A percentile compares a stretch with the other conserved stretches of the same genome.
phyloP scores from a whole-genome alignment of 2,797 vertebrate genomes.

The Anas bernieri region DNA sequence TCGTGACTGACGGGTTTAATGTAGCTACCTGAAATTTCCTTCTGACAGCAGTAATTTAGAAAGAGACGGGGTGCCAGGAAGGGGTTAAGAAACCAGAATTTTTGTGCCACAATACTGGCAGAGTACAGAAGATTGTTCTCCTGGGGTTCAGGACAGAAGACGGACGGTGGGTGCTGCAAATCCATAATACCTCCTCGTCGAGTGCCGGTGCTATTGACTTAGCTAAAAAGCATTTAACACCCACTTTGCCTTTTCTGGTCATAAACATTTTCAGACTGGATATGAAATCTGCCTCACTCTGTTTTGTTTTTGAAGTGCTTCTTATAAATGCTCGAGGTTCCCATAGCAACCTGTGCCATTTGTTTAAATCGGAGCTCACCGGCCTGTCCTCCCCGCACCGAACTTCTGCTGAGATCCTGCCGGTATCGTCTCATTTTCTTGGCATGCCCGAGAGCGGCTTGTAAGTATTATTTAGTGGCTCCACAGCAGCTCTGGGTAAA shows the following conservation, averaged over 20 bases:
- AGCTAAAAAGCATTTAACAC: slow-evolving; percentile 37
- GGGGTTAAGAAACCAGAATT: background rate
- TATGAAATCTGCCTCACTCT: slow-evolving; percentile 42
- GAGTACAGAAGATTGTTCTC: background rate
- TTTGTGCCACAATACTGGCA: background rate
- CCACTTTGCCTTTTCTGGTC: slow-evolving; percentile 76
- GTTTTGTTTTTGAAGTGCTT: slow-evolving; percentile 45
- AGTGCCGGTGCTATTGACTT: slow-evolving; percentile 42
- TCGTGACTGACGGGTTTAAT: background rate
- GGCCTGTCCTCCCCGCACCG: background rate
- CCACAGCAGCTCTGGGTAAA: background rate
- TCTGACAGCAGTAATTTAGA: background rate
- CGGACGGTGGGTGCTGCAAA: background rate
- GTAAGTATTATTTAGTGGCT: background rate
- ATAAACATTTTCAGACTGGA: slow-evolving; percentile 54
- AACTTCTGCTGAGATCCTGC: background rate
- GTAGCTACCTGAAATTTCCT: background rate
- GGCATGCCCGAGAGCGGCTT: background rate
- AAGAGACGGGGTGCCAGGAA: background rate
- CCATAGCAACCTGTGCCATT: slow-evolving; percentile 65
- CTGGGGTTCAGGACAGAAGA: background rate
- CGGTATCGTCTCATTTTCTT: background rate
- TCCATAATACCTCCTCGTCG: slow-evolving; percentile 2
- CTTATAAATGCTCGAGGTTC: slow-evolving; percentile 63
- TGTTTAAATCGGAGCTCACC: slow-evolving; percentile 30